phyloP scores from a whole-genome alignment of 1,140 invertebrate genomes.

The Bombus haemorrhoidalis region DNA sequence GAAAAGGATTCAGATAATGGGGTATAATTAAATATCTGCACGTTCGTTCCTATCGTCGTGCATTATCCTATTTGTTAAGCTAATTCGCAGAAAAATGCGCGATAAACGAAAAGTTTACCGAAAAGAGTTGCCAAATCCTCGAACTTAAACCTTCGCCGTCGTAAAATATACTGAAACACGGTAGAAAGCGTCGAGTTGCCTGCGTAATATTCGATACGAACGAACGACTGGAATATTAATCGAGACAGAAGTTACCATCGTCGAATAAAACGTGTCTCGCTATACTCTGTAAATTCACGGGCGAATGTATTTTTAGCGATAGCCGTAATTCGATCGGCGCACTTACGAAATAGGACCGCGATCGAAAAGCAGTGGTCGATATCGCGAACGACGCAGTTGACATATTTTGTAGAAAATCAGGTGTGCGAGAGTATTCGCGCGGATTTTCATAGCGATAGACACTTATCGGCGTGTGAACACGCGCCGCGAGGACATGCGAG shows the following conservation, averaged over 20 bases:
- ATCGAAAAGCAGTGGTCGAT: background rate
- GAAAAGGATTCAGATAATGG: too few species aligned
- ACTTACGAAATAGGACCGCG: too few species aligned
- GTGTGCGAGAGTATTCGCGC: background rate
- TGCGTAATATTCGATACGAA: background rate
- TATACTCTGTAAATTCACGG: background rate
- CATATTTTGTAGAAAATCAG: slow-evolving; percentile 27
- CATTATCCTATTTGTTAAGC: too few species aligned
- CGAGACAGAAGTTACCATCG: slow-evolving; percentile 13
- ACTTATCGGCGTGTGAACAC: slow-evolving; percentile 20
- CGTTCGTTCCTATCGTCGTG: too few species aligned
- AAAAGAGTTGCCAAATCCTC: too few species aligned
- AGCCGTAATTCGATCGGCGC: background rate
- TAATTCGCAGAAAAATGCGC: too few species aligned
- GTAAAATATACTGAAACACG: too few species aligned
- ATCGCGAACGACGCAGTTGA: background rate
- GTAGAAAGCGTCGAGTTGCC: too few species aligned
- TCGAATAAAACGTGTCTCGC: background rate
- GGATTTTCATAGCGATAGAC: background rate
- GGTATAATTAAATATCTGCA: too few species aligned
- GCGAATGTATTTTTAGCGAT: background rate
- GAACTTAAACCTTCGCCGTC: too few species aligned
- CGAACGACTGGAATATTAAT: slow-evolving; percentile 42
- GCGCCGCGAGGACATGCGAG: background rate
- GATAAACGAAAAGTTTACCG: too few species aligned